These are phyloP conservation scores for Laticauda colubrina DNA, from an alignment of 2,113 vertebrate species.

Conservation along the genomic window DNA sequence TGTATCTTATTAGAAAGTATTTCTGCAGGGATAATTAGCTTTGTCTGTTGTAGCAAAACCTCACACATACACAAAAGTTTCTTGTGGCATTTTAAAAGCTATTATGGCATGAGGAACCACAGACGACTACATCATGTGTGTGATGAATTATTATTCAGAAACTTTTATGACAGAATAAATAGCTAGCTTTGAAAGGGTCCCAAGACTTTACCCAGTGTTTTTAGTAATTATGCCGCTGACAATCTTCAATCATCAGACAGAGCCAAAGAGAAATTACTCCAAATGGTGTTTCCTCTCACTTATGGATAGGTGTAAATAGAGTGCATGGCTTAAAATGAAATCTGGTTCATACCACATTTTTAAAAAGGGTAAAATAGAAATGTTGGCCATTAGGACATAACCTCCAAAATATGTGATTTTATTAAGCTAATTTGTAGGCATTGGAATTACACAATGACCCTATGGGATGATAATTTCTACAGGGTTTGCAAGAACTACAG, in stretches of 20 bases:
- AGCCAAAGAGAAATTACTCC: background rate
- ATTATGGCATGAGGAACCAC: background rate
- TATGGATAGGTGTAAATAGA: background rate
- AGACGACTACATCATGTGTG: background rate
- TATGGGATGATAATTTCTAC: background rate
- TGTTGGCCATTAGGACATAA: background rate
- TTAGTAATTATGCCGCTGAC: background rate
- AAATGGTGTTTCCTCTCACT: background rate
- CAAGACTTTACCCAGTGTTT: background rate
- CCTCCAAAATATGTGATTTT: background rate
- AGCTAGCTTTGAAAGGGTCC: background rate
- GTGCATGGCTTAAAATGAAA: rapidly evolving
- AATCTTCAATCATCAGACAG: background rate
- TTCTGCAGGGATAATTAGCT: background rate
- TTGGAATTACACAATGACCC: background rate
- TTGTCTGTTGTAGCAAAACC: background rate
- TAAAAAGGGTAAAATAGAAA: background rate
- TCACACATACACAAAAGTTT: too few species aligned
- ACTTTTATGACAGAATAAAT: background rate
- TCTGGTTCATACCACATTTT: background rate
- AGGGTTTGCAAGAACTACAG: background rate
- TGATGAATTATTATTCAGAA: background rate
- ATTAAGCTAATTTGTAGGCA: background rate
- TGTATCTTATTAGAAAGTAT: background rate
- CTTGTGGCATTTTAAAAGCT: background rate